Evolutionary conservation across 2,797 vertebrate genomes (phyloP).

Genomic region (Acomys russatus): DNA sequence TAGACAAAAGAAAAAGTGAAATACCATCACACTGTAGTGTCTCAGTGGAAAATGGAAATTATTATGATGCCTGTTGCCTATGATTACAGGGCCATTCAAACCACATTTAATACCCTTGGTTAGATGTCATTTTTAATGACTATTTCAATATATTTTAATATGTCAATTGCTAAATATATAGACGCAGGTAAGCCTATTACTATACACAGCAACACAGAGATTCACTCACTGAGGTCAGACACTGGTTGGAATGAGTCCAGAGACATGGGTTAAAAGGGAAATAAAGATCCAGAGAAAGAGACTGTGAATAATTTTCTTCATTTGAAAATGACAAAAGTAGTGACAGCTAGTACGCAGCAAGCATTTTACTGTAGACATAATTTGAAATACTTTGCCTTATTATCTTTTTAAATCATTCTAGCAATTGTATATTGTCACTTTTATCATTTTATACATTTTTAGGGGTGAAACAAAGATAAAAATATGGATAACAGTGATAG

Average conservation of each 20-base stretch:
- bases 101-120: not conserved
- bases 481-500: not conserved
- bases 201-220: not conserved
- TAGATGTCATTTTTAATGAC: conserved; percentile 34
- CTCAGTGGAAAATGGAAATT: not conserved
- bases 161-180: conserved; percentile 19
- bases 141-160: conserved; percentile 19
- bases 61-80: not conserved
- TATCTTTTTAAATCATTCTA: not conserved
- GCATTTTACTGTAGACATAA: not conserved
- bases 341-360: not conserved
- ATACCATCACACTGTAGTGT: not conserved
- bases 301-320: not conserved
- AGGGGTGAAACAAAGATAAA: not conserved
- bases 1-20: not conserved
- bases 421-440: not conserved
- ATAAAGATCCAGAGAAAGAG: not conserved
- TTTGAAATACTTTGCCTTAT: not conserved
- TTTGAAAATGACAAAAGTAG: not conserved
- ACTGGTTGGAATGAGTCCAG: not conserved
- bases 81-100: not conserved
- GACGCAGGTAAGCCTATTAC: not conserved
- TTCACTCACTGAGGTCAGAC: not conserved
- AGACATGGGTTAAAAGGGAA: not conserved
- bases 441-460: not conserved